A percentile compares a stretch with the other conserved stretches of the same genome.
phyloP scores from a whole-genome alignment of 2,888 invertebrate genomes.

The Cheilosia variabilis region DNA sequence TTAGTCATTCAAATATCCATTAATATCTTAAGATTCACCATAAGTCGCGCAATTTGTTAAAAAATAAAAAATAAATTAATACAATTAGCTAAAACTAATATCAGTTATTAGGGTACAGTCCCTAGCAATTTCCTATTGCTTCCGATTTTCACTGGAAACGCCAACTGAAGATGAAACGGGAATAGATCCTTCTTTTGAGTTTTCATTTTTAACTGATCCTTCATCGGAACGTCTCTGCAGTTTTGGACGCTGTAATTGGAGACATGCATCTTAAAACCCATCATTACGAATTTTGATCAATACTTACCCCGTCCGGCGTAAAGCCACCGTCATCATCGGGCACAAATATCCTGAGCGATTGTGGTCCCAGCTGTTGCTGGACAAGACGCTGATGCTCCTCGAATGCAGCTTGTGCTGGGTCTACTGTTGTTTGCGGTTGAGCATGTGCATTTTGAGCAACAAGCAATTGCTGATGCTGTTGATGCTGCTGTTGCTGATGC shows the following conservation, averaged over 20 bases:
- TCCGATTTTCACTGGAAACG: slow-evolving; percentile 78
- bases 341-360: slow-evolving; percentile 84
- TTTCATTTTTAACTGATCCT: slow-evolving; percentile 77
- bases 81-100: slow-evolving; percentile 73
- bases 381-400: slow-evolving; percentile 81
- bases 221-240: slow-evolving; percentile 78
- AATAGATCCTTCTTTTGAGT: slow-evolving; percentile 75
- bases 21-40: slow-evolving; percentile 2
- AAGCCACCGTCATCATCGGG: slow-evolving; percentile 83
- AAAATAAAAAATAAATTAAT: slow-evolving; percentile 58
- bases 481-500: slow-evolving; percentile 71
- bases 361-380: slow-evolving; percentile 80
- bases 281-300: not conserved
- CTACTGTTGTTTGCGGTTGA: slow-evolving; percentile 60
- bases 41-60: slow-evolving; percentile 46
- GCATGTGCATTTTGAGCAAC: slow-evolving; percentile 22
- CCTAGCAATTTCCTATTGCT: slow-evolving; percentile 27
- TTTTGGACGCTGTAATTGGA: slow-evolving; percentile 78
- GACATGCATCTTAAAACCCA: not conserved
- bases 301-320: slow-evolving; percentile 66
- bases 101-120: slow-evolving; percentile 42
- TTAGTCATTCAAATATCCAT: slow-evolving; percentile 33
- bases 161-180: slow-evolving; percentile 81
- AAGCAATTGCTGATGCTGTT: slow-evolving; percentile 57
- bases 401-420: slow-evolving; percentile 79